These are phyloP conservation scores for Sitta carolinensis DNA, from an alignment of 2,797 vertebrate genomes.

Conservation along the genomic window DNA sequence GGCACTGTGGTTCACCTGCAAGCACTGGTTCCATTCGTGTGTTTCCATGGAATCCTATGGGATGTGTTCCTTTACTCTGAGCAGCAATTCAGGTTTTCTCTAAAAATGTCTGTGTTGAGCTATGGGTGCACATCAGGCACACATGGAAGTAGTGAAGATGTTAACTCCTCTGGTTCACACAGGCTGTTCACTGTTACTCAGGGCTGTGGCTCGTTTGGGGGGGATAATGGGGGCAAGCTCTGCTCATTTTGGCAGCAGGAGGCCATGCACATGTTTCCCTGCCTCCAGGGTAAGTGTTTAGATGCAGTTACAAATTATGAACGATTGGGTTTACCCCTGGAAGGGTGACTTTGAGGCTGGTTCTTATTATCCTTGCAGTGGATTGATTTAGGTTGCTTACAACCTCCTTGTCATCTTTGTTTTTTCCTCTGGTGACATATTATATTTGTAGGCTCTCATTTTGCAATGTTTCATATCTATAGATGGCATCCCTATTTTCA, in stretches of 20 bases:
- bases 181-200: neutral
- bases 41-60: neutral
- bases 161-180: neutral
- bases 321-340: neutral
- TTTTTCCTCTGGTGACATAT: neutral
- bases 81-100: neutral
- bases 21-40: neutral
- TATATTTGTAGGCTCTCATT: constrained; percentile 39
- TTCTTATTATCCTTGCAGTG: neutral
- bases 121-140: neutral
- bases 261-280: neutral
- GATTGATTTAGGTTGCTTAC: constrained; percentile 42
- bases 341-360: constrained; percentile 14
- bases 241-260: neutral
- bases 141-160: neutral
- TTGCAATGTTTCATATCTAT: constrained; percentile 10
- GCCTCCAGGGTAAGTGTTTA: neutral
- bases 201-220: neutral
- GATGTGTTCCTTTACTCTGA: neutral
- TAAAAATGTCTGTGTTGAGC: neutral
- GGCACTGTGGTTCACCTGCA: neutral
- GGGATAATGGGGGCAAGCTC: neutral
- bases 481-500: constrained; percentile 31
- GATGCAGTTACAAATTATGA: neutral
- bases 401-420: constrained; percentile 2